These are phyloP conservation scores for Diabrotica virgifera DNA, from an alignment of 1,140 invertebrate genomes.

Conservation along the genomic window DNA sequence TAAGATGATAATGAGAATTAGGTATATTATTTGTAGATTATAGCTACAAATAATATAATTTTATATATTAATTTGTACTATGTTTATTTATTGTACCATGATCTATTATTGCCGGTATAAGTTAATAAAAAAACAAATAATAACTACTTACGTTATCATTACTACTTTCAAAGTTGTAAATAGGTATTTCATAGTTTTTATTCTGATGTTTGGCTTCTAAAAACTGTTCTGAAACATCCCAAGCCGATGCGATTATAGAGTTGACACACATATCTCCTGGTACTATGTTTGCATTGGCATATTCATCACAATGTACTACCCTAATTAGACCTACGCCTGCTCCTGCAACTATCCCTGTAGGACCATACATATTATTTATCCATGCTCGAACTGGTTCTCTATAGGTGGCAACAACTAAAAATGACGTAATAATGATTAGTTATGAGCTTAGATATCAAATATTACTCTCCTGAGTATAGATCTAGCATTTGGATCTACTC, in stretches of 20 bases:
- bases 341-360: conserved; percentile 61
- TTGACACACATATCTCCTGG: conserved; percentile 87
- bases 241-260: conserved; percentile 64
- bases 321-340: conserved; percentile 69
- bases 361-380: conserved; percentile 92
- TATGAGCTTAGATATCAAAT: background rate
- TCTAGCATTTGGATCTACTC: background rate
- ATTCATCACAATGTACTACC: conserved; percentile 61
- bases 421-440: background rate
- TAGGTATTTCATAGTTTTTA: conserved; percentile 50
- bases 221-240: conserved; percentile 34
- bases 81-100: background rate
- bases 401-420: conserved; percentile 76
- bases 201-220: conserved; percentile 21
- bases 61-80: too few relatives aligned
- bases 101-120: background rate
- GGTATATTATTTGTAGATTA: too few relatives aligned
- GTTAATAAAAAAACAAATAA: background rate
- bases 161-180: conserved; percentile 71
- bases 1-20: too few relatives aligned
- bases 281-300: conserved; percentile 74
- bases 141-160: conserved; percentile 44
- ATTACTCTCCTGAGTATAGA: too few relatives aligned
- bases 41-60: too few relatives aligned
- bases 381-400: conserved; percentile 72